Conservation (phyloP, 2,888 invertebrate species). For the Alviniconcha strummeri region DNA sequence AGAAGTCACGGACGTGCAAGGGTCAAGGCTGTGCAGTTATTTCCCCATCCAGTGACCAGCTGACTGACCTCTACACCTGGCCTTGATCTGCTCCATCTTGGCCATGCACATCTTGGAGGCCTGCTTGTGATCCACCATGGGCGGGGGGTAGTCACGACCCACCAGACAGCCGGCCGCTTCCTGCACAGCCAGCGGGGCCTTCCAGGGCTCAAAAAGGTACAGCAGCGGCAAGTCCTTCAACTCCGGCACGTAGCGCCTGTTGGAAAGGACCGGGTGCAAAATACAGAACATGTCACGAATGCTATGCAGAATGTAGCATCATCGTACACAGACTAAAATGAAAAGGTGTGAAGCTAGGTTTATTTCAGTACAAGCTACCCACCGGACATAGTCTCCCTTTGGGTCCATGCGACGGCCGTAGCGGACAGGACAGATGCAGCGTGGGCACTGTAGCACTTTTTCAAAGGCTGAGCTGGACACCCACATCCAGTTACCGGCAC, state of each 20-base stretch:
- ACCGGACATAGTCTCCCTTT: slow-evolving; percentile 65
- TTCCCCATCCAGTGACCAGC: not conserved
- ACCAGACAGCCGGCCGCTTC: slow-evolving; percentile 44
- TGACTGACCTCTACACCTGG: slow-evolving; percentile 34
- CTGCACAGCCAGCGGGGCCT: slow-evolving; percentile 65
- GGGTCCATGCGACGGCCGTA: slow-evolving; percentile 69
- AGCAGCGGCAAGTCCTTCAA: slow-evolving; percentile 65
- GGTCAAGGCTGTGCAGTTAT: too few relatives aligned
- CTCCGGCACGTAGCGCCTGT: slow-evolving; percentile 66
- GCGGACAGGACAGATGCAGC: slow-evolving; percentile 67
- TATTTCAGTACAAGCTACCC: too few relatives aligned
- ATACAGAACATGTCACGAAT: too few relatives aligned
- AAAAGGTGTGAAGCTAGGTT: too few relatives aligned
- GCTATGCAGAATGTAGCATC: not conserved
- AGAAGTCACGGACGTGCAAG: too few relatives aligned
- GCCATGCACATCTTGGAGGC: slow-evolving; percentile 38
- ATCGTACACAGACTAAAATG: too few relatives aligned
- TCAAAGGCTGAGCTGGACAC: slow-evolving; percentile 71
- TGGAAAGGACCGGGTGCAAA: not conserved
- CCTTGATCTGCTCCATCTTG: slow-evolving; percentile 42
- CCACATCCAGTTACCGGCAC: slow-evolving; percentile 73
- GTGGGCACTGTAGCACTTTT: slow-evolving; percentile 65
- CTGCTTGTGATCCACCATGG: slow-evolving; percentile 63
- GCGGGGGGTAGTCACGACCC: slow-evolving; percentile 66
- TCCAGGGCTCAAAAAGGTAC: slow-evolving; percentile 69